Evolutionary conservation across 2,113 vertebrate species (phyloP).

Genomic region (Cryptotis parvus): DNA sequence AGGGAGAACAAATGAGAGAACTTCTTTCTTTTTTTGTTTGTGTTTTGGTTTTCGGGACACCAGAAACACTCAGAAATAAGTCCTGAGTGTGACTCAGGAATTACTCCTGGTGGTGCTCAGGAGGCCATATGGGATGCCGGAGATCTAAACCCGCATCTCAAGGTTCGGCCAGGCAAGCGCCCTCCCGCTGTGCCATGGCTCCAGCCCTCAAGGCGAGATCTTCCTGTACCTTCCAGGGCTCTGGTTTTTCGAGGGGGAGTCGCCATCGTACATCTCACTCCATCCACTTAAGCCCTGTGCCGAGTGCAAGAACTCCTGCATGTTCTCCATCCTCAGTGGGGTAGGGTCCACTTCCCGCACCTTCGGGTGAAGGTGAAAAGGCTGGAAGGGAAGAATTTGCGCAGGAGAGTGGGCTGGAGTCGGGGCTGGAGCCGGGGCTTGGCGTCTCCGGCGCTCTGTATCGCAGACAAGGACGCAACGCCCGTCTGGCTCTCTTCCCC

Average conservation of each 20-base stretch:
- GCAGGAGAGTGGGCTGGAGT: not conserved
- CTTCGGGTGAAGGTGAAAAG: conserved; percentile 59
- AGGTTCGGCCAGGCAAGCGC: too few species aligned
- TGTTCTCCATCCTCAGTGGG: conserved; percentile 53
- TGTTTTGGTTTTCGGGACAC: too few species aligned
- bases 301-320: conserved; percentile 69
- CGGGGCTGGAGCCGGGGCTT: not conserved
- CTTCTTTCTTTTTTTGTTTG: too few species aligned
- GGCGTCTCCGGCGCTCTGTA: not conserved
- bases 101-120: too few species aligned
- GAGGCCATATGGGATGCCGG: too few species aligned
- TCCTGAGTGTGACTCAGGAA: too few species aligned
- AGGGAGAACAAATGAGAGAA: too few species aligned
- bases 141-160: too few species aligned
- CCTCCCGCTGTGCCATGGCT: too few species aligned
- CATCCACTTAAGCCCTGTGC: conserved; percentile 54
- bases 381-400: not conserved
- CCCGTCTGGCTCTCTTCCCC: not conserved
- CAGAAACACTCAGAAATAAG: too few species aligned
- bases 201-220: not conserved
- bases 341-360: conserved; percentile 65
- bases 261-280: not conserved
- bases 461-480: not conserved
- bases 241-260: conserved; percentile 8
- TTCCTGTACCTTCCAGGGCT: conserved; percentile 64